Evolutionary conservation across 2,113 vertebrate species (phyloP).

Genomic region (Sturnira hondurensis): DNA sequence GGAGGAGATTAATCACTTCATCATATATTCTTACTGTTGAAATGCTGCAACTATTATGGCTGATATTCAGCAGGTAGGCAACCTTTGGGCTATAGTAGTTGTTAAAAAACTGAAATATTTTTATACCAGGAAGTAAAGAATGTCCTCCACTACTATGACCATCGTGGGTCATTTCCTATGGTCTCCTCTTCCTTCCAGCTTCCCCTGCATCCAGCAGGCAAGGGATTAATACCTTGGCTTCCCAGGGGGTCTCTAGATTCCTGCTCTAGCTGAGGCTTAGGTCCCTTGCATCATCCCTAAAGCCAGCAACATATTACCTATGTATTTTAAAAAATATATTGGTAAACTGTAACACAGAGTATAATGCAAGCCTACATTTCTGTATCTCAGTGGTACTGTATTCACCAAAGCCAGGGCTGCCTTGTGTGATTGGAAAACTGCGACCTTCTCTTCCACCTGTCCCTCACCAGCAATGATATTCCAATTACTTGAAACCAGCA

Average conservation of each 20-base stretch:
- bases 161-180: not conserved
- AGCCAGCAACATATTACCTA: not conserved
- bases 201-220: not conserved
- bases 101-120: not conserved
- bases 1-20: not conserved
- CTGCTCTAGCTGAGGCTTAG: not conserved
- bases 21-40: not conserved
- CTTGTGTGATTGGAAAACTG: not conserved
- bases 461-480: not conserved
- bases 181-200: too few relatives aligned
- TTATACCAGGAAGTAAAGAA: not conserved
- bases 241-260: not conserved
- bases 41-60: not conserved
- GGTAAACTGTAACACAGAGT: not conserved
- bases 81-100: not conserved
- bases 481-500: conserved; percentile 27
- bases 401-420: not conserved
- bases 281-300: not conserved
- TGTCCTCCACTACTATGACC: not conserved
- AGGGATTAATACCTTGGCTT: not conserved
- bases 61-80: not conserved
- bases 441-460: not conserved
- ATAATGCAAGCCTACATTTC: not conserved
- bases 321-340: not conserved
- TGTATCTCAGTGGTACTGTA: not conserved